phyloP scores from a whole-genome alignment of 2,888 invertebrate genomes.

The Phanerotoma sp. region DNA sequence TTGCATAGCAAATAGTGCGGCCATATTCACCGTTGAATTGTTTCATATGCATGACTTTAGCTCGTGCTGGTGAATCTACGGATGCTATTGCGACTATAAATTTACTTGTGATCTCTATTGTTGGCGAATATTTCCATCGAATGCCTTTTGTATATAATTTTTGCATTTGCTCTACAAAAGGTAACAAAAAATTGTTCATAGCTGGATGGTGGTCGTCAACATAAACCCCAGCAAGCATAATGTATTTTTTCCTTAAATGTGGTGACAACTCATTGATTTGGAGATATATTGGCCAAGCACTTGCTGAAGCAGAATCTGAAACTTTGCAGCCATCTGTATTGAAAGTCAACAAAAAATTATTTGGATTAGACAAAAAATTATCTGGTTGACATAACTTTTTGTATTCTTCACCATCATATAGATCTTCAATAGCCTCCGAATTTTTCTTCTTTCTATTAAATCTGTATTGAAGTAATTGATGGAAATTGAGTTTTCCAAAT shows the following conservation, averaged over 20 bases:
- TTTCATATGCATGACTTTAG: constrained; percentile 16
- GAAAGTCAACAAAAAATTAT: constrained; percentile 19
- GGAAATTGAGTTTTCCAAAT: neutral
- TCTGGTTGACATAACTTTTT: constrained; percentile 5
- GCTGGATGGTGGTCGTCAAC: constrained; percentile 20
- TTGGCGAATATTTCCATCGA: constrained; percentile 10
- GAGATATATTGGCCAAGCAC: neutral
- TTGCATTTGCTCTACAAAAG: constrained; percentile 10
- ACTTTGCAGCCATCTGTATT: constrained; percentile 26
- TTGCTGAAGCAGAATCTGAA: constrained; percentile 16
- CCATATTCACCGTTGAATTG: constrained; percentile 28
- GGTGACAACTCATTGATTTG: constrained; percentile 3
- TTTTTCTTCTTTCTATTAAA: constrained; percentile 1
- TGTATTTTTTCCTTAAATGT: constrained; percentile 3
- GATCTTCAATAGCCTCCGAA: constrained; percentile 18
- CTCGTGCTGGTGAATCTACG: constrained; percentile 26
- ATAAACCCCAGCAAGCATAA: constrained; percentile 20
- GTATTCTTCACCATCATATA: constrained; percentile 24
- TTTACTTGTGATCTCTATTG: constrained; percentile 2
- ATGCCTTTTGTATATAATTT: constrained; percentile 13
- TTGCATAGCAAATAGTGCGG: constrained; percentile 24
- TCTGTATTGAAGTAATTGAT: constrained; percentile 2
- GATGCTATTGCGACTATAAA: constrained; percentile 10
- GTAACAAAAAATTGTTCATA: constrained; percentile 10
- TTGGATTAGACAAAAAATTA: constrained; percentile 19